Conservation (phyloP, 2,113 vertebrate genomes). For the Gobiocypris rarus region DNA sequence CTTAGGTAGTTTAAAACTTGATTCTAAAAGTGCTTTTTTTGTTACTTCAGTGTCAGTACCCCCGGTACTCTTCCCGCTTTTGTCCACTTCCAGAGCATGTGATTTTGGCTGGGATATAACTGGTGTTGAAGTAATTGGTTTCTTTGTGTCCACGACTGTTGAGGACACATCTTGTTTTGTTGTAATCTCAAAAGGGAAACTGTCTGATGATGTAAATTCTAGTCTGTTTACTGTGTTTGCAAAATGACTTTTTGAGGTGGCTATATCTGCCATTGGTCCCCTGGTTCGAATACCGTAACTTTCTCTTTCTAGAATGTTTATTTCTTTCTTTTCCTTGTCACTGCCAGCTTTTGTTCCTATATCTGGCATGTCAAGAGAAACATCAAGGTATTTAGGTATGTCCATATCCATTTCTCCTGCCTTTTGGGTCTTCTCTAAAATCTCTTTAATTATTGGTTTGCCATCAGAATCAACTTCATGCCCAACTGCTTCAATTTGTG, state of each 20-base stretch:
- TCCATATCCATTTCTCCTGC: constrained; percentile 51
- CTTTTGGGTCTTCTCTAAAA: constrained; percentile 32
- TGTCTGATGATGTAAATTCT: constrained; percentile 47
- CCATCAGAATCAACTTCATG: constrained; percentile 51
- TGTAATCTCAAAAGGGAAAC: constrained; percentile 5
- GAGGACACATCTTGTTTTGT: constrained; percentile 17
- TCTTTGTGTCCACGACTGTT: constrained; percentile 31
- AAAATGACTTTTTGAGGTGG: constrained; percentile 50
- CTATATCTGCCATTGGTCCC: constrained; percentile 59
- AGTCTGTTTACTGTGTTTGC: constrained; percentile 44
- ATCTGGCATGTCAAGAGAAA: constrained; percentile 58
- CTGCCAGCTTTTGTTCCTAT: constrained; percentile 50
- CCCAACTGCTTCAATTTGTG: constrained; percentile 48
- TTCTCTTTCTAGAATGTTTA: constrained; percentile 55
- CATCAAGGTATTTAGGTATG: constrained; percentile 64
- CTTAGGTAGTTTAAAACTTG: constrained; percentile 68
- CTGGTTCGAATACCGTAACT: constrained; percentile 61
- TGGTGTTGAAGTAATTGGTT: constrained; percentile 31
- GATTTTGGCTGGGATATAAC: constrained; percentile 45
- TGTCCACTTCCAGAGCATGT: constrained; percentile 47
- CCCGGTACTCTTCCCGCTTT: neutral
- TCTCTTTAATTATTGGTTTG: constrained; percentile 44
- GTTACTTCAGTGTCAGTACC: constrained; percentile 17
- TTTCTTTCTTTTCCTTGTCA: constrained; percentile 63
- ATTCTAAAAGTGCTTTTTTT: constrained; percentile 42